Evolutionary conservation across 2,797 vertebrate genomes (phyloP).

Genomic region (Sebastes matsubarae): DNA sequence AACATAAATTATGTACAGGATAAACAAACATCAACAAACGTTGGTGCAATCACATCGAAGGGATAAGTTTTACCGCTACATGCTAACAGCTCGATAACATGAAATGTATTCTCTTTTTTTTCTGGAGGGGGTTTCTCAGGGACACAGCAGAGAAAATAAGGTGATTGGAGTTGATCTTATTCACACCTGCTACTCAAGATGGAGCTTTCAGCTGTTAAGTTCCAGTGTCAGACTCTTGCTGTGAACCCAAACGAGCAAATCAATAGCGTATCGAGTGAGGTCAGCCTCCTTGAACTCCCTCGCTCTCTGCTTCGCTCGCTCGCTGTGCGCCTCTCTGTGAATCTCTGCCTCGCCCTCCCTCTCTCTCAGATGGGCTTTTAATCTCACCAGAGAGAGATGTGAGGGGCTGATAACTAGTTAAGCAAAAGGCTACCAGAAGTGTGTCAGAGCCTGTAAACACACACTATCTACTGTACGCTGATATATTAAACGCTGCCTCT

Average conservation of each 20-base stretch:
- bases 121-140: neutral
- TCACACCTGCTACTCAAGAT: conserved; percentile 64
- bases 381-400: conserved; percentile 35
- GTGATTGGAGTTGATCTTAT: conserved; percentile 50
- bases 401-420: conserved; percentile 21
- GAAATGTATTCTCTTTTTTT: neutral
- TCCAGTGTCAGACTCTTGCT: conserved; percentile 66
- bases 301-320: conserved; percentile 44
- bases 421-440: neutral
- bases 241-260: conserved; percentile 78
- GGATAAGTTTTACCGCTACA: neutral
- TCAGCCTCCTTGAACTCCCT: conserved; percentile 75
- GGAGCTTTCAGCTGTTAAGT: conserved; percentile 69
- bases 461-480: neutral
- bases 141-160: conserved; percentile 27
- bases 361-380: conserved; percentile 30
- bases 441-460: neutral
- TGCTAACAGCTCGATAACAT: neutral
- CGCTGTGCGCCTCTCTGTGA: neutral
- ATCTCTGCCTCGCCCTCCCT: conserved; percentile 17
- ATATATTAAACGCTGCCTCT: neutral
- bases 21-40: conserved; percentile 17
- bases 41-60: neutral
- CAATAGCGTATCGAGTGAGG: conserved; percentile 76
- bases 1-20: conserved; percentile 28